Conservation (phyloP, 2,113 vertebrate species). For the Myanophis thanlyinensis region DNA sequence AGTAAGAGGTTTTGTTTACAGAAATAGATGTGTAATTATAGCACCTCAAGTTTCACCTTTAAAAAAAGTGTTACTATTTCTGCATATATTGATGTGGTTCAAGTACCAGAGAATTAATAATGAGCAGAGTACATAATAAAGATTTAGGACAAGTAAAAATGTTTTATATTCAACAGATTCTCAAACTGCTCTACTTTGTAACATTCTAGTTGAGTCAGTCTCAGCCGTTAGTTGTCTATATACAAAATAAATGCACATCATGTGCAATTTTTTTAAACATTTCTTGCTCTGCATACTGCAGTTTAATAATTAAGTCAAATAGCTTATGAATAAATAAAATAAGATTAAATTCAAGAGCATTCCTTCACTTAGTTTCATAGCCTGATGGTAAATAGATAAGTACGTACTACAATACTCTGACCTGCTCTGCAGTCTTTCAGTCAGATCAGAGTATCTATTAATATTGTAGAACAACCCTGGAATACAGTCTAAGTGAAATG, state of each 20-base stretch:
- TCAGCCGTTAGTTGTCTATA: conserved; percentile 75
- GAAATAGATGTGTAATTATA: background rate
- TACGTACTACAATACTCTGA: conserved; percentile 62
- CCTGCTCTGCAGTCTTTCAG: conserved; percentile 61
- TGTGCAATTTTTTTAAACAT: conserved; percentile 72
- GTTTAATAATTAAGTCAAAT: conserved; percentile 80
- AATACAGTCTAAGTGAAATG: conserved; percentile 65
- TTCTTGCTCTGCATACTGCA: conserved; percentile 64
- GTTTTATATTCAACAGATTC: conserved; percentile 70
- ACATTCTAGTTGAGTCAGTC: conserved; percentile 74
- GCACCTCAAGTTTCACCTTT: background rate
- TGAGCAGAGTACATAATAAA: conserved; percentile 49
- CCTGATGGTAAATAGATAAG: conserved; percentile 63
- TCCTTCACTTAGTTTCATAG: conserved; percentile 72
- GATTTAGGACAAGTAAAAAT: conserved; percentile 65
- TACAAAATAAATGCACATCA: conserved; percentile 77
- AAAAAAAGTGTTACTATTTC: background rate
- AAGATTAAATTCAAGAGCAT: conserved; percentile 77
- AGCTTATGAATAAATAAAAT: conserved; percentile 86
- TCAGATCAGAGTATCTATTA: conserved; percentile 65
- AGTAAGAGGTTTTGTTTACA: background rate
- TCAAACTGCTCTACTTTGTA: conserved; percentile 76
- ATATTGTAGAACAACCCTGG: conserved; percentile 68
- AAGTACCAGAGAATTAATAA: background rate
- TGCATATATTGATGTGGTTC: conserved; percentile 5